Base-by-base conservation (phyloP, 2,113 vertebrate species). In the Amia ocellicauda region DNA sequence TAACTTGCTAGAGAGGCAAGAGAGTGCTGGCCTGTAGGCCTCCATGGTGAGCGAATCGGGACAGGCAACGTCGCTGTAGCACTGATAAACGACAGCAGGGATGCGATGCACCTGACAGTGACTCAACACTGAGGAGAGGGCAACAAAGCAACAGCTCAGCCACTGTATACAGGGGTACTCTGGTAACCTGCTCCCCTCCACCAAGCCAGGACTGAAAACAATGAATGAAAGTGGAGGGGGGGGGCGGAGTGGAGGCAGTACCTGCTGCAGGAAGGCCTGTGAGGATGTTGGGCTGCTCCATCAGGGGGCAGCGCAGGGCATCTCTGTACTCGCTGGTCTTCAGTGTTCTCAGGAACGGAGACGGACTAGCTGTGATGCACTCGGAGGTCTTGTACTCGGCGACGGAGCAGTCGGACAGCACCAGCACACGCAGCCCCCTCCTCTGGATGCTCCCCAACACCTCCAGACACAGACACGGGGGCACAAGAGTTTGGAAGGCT, bases 231-330 rank as follows among this genome's bases (percentile, higher is more conserved):
- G n/a, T n/a, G n/a, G n/a, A n/a, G n/a, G n/a, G n/a, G n/a, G n/a
- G n/a, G 11, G 31, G 5, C 31, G 2, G 31, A 10, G 49, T 26
- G 7, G n/a, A 28, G 31, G 47, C 4, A 4, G 19, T 86, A 98
- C 97, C 96, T 88, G 96, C 93, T 29, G 96, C 94, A 53, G 94
- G 85, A 8, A 98, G 91, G 19, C 91, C 94, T 16, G 89, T 89
- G 1, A 89, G 77, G 0, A 98, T 93, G 69, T 99, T 99, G 0
- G 97, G 97, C 8, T 93, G 97, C 50, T 97, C 95, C 63, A 99
- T 85, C 23, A 90, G 73, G 0, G 81, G 74, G 69, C 94, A 96
- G 55, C 75, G 84, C 0, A 79, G 29, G 3, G 31, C 51, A 3
- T 85, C 85, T 28, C 69, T 77, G 78, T 87, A 91, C 3, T 67